Evolutionary conservation across 2,888 invertebrate genomes (phyloP).

Genomic region (Pediacus dermestoides): DNA sequence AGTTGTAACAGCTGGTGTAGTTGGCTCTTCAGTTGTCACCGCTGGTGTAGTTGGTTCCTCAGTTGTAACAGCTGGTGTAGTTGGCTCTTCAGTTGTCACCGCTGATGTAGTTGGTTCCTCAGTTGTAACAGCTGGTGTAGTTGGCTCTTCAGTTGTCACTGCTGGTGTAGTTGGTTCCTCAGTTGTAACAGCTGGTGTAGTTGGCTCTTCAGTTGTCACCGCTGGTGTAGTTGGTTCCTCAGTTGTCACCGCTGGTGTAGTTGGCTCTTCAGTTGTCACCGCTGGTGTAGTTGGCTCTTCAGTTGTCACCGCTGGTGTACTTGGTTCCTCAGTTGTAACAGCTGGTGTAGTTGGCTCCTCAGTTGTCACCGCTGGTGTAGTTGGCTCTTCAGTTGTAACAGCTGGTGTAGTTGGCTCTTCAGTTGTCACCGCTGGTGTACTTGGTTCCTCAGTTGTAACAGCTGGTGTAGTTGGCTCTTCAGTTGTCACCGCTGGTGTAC

Average conservation of each 20-base stretch:
- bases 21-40: slow-evolving; percentile 37
- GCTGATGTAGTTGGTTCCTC: slow-evolving; percentile 7
- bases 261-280: slow-evolving; percentile 6
- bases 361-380: slow-evolving; percentile 16
- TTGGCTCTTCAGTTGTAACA: slow-evolving; percentile 2
- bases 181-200: slow-evolving; percentile 1
- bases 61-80: slow-evolving; percentile 16
- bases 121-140: slow-evolving; percentile 2
- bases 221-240: neutral
- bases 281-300: slow-evolving; percentile 11
- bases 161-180: slow-evolving; percentile 43
- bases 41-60: neutral
- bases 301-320: slow-evolving; percentile 30
- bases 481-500: slow-evolving; percentile 1
- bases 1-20: slow-evolving; percentile 30
- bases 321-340: slow-evolving; percentile 37
- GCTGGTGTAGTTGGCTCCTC: neutral
- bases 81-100: neutral
- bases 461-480: slow-evolving; percentile 43
- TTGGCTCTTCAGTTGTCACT: slow-evolving; percentile 26
- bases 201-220: slow-evolving; percentile 16
- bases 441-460: slow-evolving; percentile 26
- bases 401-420: slow-evolving; percentile 7
- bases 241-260: slow-evolving; percentile 6
- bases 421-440: slow-evolving; percentile 1